Evolutionary conservation across 2,797 vertebrate genomes (phyloP), one percentile per base, ranked within the genome.

Genomic region (Sebastes itinus): DNA sequence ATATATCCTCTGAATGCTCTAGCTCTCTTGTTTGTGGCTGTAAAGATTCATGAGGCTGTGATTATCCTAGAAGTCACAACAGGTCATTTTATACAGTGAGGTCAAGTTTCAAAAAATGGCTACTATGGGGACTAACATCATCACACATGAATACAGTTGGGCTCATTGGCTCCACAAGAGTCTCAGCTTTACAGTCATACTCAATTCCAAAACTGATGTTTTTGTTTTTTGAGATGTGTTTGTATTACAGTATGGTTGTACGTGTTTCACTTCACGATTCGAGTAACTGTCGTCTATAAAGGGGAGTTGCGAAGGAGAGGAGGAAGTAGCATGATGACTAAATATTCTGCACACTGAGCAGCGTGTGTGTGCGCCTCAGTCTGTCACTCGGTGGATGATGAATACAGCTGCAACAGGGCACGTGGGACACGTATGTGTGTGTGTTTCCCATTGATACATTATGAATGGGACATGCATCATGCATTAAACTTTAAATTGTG

Each of bases 301-400:
- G 12, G 66, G 60, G 38, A 52, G 61, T 72, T 35, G 27, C 60
- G 3, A 14, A 52, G 46, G 60, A 80, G 60, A 32, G 64, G 70
- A 65, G 72, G 77, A 86, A 76, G 78, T 56, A 30, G 70, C 38
- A 71, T 81, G 80, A 84, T 85, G 78, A 87, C 89, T 92, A 73
- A 81, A 90, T 92, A 86, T 91, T 90, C 89, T 82, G 87, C 85
- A 83, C 77, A 42, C 77, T 90, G 89, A 91, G 80, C 90, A 90
- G 79, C 35, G 23, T 75, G 82, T 77, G 82, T 62, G 84, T 67
- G 54, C 7, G 60, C 59, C 59, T 67, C 52, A 59, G 22, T 68
- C 83, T 82, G 86, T 87, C 85, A 72, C 78, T 56, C 7, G 2
- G 30, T 28, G 35, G 78, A 79, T 85, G 86, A 89, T 81, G 75